Evolutionary conservation across 1,140 invertebrate species (phyloP), one percentile per base, ranked within the genome.

Genomic region (Drosophila yakuba): DNA sequence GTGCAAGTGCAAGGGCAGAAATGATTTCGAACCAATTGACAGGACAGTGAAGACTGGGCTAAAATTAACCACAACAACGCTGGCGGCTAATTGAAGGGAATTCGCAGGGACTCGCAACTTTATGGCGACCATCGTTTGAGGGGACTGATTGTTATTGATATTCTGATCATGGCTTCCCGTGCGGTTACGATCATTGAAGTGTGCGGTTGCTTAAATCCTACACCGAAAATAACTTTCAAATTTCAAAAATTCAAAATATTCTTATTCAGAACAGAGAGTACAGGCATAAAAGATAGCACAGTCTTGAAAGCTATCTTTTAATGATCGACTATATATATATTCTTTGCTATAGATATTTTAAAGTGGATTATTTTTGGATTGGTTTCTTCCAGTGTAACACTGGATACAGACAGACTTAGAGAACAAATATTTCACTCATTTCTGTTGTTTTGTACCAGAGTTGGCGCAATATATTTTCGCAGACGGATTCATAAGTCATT

Each of bases 1-100:
- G 67, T 71, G 67, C 67, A 71, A 71, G 67, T 71, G 67, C 67
- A 71, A 71, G 67, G 66, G 51, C 44, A 71, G 54, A 45, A 45
- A 41, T 69, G 28, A 28, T 15, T 25, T 39, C 25, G 14, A 56
- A 55, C 15, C 28, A 71, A 36, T 36, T 17, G 10, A 17, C 64
- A 71, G 67, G 43, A 58, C n/a, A 39, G 63, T 68, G 28, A 32
- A 45, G 35, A 68, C 38, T n/a, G 8, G 66, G 54, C 51, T 69
- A 69, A 48, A 57, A n/a, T 58, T 58, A 71, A 71, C 67, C 67
- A 50, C 67, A 58, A 39, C 38, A 10, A 71, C 35, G 25, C 50
- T 69, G 68, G 67, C 52, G 67, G 61, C 61, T 68, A 54, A 68
- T 67, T 68, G 38, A 51, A 36, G 62, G 45, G 20, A 20, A 20